Evolutionary conservation across 92 coral and sea anemone genomes (phyloP), one percentile per base, ranked within the genome.

Genomic region (Phymanthus crucifer): DNA sequence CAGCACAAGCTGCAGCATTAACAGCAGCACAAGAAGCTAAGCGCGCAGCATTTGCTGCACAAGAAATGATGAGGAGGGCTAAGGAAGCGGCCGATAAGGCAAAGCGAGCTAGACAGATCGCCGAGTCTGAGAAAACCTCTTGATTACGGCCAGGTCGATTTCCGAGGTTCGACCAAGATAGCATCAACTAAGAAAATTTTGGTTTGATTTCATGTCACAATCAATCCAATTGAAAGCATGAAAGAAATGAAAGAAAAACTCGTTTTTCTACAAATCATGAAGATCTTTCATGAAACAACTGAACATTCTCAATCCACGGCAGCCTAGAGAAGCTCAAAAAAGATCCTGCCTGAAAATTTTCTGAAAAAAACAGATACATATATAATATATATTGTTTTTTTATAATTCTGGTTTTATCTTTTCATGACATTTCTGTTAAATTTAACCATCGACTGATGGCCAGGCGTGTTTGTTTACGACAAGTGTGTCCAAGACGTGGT

Each of bases 11-110:
- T 71, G 94, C 94, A 1, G 97, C 97, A 26, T 57, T 93, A 17
- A 87, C 81, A 82, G 97, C 97, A 71, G 97, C 97, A 31, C 91
- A 85, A 76, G 94, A 90, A 36, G 97, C 97, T 45, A 93, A 93
- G 58, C 88, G 88, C 6, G 94, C 97, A 3, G 97, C 94, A 36
- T 64, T 81, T 3, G 85, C 86, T 1, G 97, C 97, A 18, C 86
- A 87, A 66, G 87, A 90, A 21, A 73, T 93, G 27, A 90, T 93
- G 94, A 57, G 54, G 16, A 85, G 71, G 35, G 97, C 97, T 19
- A 77, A 82, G 45, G 83, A 82, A 37, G 97, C 94, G 45, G 94
- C 94, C 18, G 87, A 82, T 17, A 93, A 93, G 48, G 97, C 97
- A 6, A 66, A 76, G 36, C 79, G 75, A 48, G 97, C 97, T 21